Evolutionary conservation across 2,113 vertebrate species (phyloP).

Genomic region (Pionites leucogaster): DNA sequence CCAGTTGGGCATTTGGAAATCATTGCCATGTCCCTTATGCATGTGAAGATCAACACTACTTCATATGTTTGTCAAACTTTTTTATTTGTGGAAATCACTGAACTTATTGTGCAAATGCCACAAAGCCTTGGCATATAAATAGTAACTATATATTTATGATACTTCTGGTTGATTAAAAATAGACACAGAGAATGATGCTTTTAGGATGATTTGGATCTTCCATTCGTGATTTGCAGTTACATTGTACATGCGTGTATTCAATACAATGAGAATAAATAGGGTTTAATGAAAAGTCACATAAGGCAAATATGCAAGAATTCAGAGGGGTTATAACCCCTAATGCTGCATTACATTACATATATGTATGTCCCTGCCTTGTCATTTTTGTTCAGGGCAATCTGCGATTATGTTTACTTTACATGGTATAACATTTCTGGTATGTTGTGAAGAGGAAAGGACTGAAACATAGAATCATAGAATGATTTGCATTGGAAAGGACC

Average conservation of each 20-base stretch:
- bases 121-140: not conserved
- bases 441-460: not conserved
- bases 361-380: not conserved
- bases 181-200: not conserved
- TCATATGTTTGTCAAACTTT: not conserved
- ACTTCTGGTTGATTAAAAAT: not conserved
- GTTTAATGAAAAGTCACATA: not conserved
- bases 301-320: not conserved
- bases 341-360: not conserved
- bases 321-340: not conserved
- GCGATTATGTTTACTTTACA: not conserved
- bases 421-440: not conserved
- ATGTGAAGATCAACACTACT: not conserved
- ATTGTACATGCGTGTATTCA: not conserved
- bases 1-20: not conserved
- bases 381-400: not conserved
- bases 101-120: not conserved
- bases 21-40: not conserved
- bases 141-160: not conserved
- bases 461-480: not conserved
- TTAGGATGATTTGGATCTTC: not conserved
- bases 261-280: not conserved
- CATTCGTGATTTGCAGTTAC: not conserved
- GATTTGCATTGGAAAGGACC: not conserved
- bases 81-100: not conserved